These are phyloP conservation scores for Enteromius mattozi DNA, from an alignment of 2,797 vertebrate genomes.

Conservation along the genomic window DNA sequence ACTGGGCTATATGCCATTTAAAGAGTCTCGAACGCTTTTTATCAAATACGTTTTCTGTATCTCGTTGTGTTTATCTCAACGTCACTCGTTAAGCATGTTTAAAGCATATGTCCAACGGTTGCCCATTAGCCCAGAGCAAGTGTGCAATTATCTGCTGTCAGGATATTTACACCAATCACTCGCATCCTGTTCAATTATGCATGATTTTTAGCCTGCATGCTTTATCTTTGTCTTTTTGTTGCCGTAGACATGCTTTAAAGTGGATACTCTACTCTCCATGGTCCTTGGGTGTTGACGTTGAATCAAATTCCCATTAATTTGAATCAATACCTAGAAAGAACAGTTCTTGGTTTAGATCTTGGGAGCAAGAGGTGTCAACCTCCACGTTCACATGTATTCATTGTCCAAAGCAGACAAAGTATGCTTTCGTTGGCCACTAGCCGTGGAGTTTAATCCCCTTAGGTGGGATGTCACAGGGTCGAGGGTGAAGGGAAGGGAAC, in stretches of 20 bases:
- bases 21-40: background rate
- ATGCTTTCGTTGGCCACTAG: constrained; percentile 41
- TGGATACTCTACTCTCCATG: background rate
- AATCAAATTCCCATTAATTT: constrained; percentile 12
- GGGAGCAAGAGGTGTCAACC: background rate
- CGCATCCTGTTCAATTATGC: constrained; percentile 66
- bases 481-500: constrained; percentile 44
- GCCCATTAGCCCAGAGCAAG: constrained; percentile 60
- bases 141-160: constrained; percentile 65
- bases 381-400: background rate
- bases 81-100: constrained; percentile 43
- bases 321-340: background rate
- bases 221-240: constrained; percentile 20
- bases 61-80: constrained; percentile 10
- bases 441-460: constrained; percentile 49
- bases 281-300: background rate
- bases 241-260: background rate
- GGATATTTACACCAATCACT: constrained; percentile 64
- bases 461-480: constrained; percentile 48
- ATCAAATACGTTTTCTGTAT: constrained; percentile 11
- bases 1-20: constrained; percentile 4
- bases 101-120: constrained; percentile 52
- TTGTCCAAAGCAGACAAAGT: constrained; percentile 41
- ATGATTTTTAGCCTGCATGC: constrained; percentile 35
- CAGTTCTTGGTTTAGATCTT: background rate